phyloP scores from a whole-genome alignment of 1,140 invertebrate species.

The Euwallacea fornicatus region DNA sequence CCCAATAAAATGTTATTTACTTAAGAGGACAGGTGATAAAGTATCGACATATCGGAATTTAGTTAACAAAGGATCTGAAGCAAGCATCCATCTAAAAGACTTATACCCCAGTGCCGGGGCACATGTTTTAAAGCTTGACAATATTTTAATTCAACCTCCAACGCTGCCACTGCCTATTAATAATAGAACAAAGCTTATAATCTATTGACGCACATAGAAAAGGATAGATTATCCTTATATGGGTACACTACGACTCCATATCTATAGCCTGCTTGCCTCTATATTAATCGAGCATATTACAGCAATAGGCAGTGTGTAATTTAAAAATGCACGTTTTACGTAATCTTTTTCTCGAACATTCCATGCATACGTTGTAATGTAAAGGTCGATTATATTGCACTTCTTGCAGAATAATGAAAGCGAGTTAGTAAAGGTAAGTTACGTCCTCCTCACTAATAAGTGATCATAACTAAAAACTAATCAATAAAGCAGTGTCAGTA shows the following conservation, averaged over 20 bases:
- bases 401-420: no score
- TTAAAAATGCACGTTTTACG: constrained; percentile 16
- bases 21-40: constrained; percentile 14
- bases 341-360: constrained; percentile 21
- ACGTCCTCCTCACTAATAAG: no score
- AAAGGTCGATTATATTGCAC: background rate
- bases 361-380: constrained; percentile 8
- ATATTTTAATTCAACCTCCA: background rate
- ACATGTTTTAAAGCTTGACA: background rate
- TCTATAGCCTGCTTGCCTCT: background rate
- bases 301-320: background rate
- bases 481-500: no score
- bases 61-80: constrained; percentile 12
- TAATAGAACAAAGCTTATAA: constrained; percentile 9
- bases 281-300: constrained; percentile 13
- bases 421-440: no score
- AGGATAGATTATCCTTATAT: constrained; percentile 20
- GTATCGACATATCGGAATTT: constrained; percentile 15
- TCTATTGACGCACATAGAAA: constrained; percentile 17
- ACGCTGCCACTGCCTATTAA: constrained; percentile 7
- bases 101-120: background rate
- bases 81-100: constrained; percentile 2
- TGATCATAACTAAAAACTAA: no score
- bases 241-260: constrained; percentile 9
- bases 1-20: no score